Evolutionary conservation across 1,140 invertebrate species (phyloP).

Genomic region (Bombus picipes): DNA sequence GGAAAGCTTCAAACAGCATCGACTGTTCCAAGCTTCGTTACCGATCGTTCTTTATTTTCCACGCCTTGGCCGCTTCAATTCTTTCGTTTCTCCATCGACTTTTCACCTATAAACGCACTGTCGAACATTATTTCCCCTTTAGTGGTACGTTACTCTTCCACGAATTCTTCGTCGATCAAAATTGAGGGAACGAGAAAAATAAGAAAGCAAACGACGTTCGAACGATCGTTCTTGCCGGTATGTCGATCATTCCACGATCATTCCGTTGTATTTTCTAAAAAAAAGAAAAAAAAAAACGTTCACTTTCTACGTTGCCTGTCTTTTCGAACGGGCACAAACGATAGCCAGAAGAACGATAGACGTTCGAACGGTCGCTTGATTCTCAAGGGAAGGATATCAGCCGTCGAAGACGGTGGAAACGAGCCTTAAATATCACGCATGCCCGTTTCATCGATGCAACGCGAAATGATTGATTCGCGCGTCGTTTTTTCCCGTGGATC

Average conservation of each 20-base stretch:
- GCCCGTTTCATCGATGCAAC: background rate
- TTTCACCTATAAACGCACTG: background rate
- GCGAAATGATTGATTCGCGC: background rate
- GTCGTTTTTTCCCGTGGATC: background rate
- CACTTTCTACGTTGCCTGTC: background rate
- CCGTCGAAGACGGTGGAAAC: background rate
- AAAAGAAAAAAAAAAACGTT: background rate
- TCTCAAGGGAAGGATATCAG: background rate
- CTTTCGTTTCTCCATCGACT: background rate
- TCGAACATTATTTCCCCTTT: background rate
- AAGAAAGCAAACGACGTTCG: background rate
- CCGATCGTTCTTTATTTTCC: background rate
- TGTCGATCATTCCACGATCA: slow-evolving; percentile 52
- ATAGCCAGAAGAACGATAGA: background rate
- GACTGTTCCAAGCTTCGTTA: background rate
- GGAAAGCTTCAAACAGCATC: background rate
- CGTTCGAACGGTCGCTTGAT: background rate
- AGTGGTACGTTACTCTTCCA: background rate
- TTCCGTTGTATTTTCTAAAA: slow-evolving; percentile 10
- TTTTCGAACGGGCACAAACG: background rate
- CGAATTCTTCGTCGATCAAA: background rate
- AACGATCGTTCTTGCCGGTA: slow-evolving; percentile 12
- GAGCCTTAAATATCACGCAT: background rate
- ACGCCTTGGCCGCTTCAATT: background rate
- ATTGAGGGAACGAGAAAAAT: background rate